Evolutionary conservation across 2,888 invertebrate genomes (phyloP).

Genomic region (Cephus nigrinus): DNA sequence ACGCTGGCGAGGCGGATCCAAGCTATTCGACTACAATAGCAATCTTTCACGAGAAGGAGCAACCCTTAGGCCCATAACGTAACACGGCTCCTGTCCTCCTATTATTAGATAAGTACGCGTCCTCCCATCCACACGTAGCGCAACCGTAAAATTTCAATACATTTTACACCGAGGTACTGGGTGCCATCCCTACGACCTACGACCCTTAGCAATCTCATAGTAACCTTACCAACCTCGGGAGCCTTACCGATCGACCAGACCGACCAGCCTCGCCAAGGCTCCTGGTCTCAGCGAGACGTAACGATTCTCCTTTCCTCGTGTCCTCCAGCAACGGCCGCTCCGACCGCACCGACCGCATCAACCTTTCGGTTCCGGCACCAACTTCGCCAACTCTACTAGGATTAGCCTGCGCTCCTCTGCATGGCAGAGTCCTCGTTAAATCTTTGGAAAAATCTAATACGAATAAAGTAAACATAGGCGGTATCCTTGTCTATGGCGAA

Average conservation of each 20-base stretch:
- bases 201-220: not conserved
- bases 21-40: conserved; percentile 40
- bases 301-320: not conserved
- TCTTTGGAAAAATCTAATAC: not conserved
- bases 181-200: not conserved
- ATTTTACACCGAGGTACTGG: not conserved
- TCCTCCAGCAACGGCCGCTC: not conserved
- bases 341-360: not conserved
- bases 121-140: conserved; percentile 11
- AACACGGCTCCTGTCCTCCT: conserved; percentile 22
- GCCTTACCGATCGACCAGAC: not conserved
- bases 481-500: not conserved
- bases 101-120: conserved; percentile 20
- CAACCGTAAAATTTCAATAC: conserved; percentile 18
- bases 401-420: not conserved
- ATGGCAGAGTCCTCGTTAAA: not conserved
- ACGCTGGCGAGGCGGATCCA: conserved; percentile 18
- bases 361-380: not conserved
- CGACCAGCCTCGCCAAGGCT: no score
- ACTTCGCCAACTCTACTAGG: not conserved
- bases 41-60: conserved; percentile 31
- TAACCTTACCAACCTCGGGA: not conserved
- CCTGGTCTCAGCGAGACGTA: not conserved
- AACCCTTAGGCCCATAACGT: conserved; percentile 9
- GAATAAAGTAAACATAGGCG: not conserved